Percentiles rank a stretch among this genome's conserved stretches.
These are phyloP conservation scores for Tenrec ecaudatus DNA, from an alignment of 2,113 vertebrate species.

Conservation along the genomic window DNA sequence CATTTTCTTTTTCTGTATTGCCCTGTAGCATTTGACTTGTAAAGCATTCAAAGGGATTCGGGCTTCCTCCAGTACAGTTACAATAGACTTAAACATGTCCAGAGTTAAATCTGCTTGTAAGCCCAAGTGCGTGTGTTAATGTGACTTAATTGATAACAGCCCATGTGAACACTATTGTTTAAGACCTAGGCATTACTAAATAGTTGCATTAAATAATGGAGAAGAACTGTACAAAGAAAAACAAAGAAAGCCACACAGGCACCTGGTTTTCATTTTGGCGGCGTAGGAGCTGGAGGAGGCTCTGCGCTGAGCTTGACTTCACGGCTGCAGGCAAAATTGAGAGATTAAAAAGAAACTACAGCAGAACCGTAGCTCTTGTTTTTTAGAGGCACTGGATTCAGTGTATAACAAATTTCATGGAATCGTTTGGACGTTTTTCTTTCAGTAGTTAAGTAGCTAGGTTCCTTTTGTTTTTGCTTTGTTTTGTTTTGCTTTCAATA, in stretches of 20 bases:
- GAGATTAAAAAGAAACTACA: conserved; percentile 86
- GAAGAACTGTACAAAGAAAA: conserved; percentile 69
- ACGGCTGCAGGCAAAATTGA: conserved; percentile 84
- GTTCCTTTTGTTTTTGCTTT: conserved; percentile 11
- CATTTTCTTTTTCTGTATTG: conserved; percentile 32
- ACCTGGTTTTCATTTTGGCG: conserved; percentile 87
- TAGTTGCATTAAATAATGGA: conserved; percentile 75
- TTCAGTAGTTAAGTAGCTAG: too few relatives aligned
- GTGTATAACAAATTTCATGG: conserved; percentile 21
- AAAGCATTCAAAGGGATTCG: conserved; percentile 50
- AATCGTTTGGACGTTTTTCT: conserved; percentile 35
- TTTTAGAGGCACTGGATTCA: conserved; percentile 82
- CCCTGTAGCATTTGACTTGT: background rate
- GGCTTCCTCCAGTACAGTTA: conserved; percentile 43
- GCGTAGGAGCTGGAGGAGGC: conserved; percentile 27
- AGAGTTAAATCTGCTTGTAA: conserved; percentile 68
- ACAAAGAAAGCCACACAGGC: conserved; percentile 71
- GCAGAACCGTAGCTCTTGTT: conserved; percentile 77
- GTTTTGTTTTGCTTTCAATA: conserved; percentile 42
- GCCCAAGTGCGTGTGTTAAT: conserved; percentile 74
- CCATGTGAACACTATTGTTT: conserved; percentile 56
- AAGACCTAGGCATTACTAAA: conserved; percentile 65
- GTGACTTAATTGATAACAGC: conserved; percentile 73
- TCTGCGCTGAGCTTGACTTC: conserved; percentile 74
- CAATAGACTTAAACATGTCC: background rate